A percentile compares a stretch with the other conserved stretches of the same genome.
Evolutionary conservation across 2,888 invertebrate genomes (phyloP).

Genomic region (Nasonia oneida): DNA sequence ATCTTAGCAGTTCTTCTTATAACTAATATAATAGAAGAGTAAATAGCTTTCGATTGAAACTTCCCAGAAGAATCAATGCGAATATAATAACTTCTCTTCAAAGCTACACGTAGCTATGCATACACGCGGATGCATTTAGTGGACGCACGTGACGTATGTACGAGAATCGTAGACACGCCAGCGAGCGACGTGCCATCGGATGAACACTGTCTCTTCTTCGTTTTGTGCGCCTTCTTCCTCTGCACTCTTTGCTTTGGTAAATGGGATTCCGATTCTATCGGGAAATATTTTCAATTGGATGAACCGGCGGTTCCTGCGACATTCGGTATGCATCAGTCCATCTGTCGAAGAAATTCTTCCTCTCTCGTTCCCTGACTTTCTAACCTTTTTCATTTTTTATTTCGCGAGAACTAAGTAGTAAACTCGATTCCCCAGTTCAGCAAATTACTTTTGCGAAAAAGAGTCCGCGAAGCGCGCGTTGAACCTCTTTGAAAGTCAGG

Average conservation of each 20-base stretch:
- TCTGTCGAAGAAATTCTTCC: slow-evolving; percentile 43
- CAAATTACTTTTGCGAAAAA: background rate
- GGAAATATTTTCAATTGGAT: slow-evolving; percentile 72
- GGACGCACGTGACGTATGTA: slow-evolving; percentile 16
- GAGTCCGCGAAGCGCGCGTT: no score
- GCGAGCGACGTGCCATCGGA: slow-evolving; percentile 1
- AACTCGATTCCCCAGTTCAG: no score
- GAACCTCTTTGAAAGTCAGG: background rate
- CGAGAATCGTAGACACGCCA: background rate
- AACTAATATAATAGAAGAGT: background rate
- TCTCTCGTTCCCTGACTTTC: no score
- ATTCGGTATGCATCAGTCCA: slow-evolving; percentile 73
- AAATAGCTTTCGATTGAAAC: slow-evolving; percentile 1
- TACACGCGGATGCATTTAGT: slow-evolving; percentile 10
- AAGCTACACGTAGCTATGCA: background rate
- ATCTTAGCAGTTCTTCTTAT: background rate
- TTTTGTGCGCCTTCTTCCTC: background rate
- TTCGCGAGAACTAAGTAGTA: no score
- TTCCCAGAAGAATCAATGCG: slow-evolving; percentile 16
- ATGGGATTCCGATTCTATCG: slow-evolving; percentile 46
- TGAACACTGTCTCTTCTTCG: background rate
- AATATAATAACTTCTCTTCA: slow-evolving; percentile 29
- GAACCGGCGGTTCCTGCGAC: slow-evolving; percentile 66
- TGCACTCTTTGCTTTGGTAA: slow-evolving; percentile 14
- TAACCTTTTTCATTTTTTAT: no score